These are phyloP conservation scores for Cotesia vestalis DNA, from an alignment of 1,140 invertebrate genomes.

Conservation along the genomic window DNA sequence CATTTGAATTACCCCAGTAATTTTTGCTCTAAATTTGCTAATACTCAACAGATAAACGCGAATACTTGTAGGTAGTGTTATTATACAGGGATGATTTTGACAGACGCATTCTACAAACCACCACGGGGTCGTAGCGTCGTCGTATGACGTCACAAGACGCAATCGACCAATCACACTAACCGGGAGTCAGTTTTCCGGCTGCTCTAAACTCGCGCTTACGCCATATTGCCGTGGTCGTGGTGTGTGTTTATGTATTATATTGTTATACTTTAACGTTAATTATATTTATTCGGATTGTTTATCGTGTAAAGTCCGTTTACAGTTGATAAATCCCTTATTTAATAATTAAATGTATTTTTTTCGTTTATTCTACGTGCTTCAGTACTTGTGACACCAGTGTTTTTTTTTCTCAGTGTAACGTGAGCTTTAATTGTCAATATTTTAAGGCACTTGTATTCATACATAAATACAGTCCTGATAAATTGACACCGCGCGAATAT, in stretches of 20 bases:
- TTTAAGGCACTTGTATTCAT: too few species aligned
- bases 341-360: background rate
- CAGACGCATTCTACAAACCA: constrained; percentile 6
- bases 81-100: constrained; percentile 23
- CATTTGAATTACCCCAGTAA: too few species aligned
- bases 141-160: constrained; percentile 34
- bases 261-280: constrained; percentile 4
- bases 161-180: constrained; percentile 35
- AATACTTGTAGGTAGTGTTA: background rate
- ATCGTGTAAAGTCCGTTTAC: background rate
- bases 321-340: too few species aligned
- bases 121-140: constrained; percentile 25
- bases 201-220: constrained; percentile 34
- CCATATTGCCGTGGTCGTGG: constrained; percentile 34
- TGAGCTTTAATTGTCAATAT: too few species aligned
- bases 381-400: too few species aligned
- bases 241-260: constrained; percentile 13
- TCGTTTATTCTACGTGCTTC: too few species aligned
- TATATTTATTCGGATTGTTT: constrained; percentile 9
- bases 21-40: too few species aligned
- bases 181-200: constrained; percentile 32
- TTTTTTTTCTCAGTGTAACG: too few species aligned
- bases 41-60: too few species aligned
- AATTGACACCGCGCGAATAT: too few species aligned
- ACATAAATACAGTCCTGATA: background rate